phyloP scores from a whole-genome alignment of 1,140 invertebrate species.

The Dinoponera quadriceps region DNA sequence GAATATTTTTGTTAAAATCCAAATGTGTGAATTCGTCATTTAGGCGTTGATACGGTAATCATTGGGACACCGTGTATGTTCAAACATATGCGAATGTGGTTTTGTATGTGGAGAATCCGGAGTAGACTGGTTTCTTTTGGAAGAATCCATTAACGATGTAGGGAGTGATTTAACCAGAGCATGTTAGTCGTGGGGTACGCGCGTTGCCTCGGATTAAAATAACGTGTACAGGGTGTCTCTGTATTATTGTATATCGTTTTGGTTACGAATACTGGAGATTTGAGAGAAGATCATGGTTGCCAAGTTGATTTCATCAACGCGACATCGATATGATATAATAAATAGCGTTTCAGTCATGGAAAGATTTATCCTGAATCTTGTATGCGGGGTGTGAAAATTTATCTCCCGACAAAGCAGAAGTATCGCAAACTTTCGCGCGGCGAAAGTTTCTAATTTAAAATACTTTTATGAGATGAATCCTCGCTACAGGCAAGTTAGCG shows the following conservation, averaged over 20 bases:
- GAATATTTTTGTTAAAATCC: not conserved
- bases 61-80: not conserved
- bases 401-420: no score
- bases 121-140: not conserved
- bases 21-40: not conserved
- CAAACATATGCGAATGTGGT: not conserved
- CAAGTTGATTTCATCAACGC: not conserved
- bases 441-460: slow-evolving; percentile 41
- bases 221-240: not conserved
- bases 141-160: slow-evolving; percentile 20
- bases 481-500: slow-evolving; percentile 7
- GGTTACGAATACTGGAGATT: not conserved
- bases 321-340: not conserved
- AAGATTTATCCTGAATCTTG: slow-evolving; percentile 1
- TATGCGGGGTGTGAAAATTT: slow-evolving; percentile 3
- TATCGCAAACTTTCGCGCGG: not conserved
- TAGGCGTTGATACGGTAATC: not conserved
- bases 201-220: not conserved
- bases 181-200: not conserved
- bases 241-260: not conserved
- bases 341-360: no score
- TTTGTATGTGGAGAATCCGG: not conserved
- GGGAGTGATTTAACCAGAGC: not conserved
- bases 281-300: not conserved
- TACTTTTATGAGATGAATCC: not conserved